A percentile compares a stretch with the other conserved stretches of the same genome.
These are phyloP conservation scores for Cylloceria caligata DNA, from an alignment of 2,888 invertebrate genomes.

Conservation along the genomic window DNA sequence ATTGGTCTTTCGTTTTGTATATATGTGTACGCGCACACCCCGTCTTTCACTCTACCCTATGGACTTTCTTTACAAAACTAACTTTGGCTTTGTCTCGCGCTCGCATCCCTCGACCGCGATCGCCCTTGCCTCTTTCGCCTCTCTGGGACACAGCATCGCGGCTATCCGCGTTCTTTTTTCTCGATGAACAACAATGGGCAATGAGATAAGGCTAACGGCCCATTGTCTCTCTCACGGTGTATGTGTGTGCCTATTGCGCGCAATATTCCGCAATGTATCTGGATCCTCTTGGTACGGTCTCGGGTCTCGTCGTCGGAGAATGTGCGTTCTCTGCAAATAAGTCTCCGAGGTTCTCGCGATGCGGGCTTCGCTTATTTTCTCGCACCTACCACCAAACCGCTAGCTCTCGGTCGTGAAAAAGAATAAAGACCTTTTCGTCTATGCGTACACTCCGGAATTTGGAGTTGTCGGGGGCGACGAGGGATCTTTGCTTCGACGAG, in stretches of 20 bases:
- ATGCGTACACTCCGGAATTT: no score
- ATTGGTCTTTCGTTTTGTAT: conserved; percentile 44
- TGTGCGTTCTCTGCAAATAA: conserved; percentile 13
- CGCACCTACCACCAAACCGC: conserved; percentile 8
- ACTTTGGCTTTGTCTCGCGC: conserved; percentile 12
- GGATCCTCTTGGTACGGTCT: conserved; percentile 4
- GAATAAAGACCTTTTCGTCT: not conserved
- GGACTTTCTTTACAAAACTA: conserved; percentile 7
- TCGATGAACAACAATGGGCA: conserved; percentile 65
- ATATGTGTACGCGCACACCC: not conserved
- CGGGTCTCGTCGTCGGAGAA: conserved; percentile 27
- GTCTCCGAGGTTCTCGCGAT: not conserved
- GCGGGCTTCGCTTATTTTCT: conserved; percentile 11
- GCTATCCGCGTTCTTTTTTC: conserved; percentile 43
- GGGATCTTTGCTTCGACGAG: conserved; percentile 32
- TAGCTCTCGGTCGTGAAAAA: not conserved
- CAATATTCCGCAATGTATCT: conserved; percentile 51
- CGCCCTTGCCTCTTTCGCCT: conserved; percentile 4
- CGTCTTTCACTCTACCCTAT: conserved; percentile 1
- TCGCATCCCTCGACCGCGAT: conserved; percentile 30
- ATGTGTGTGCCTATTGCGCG: not conserved
- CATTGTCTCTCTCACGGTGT: conserved; percentile 58
- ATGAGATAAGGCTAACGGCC: conserved; percentile 65
- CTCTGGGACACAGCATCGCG: conserved; percentile 7
- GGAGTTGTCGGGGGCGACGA: not conserved